Conservation (phyloP, 2,888 invertebrate species). For the Dexiosoma caninum region DNA sequence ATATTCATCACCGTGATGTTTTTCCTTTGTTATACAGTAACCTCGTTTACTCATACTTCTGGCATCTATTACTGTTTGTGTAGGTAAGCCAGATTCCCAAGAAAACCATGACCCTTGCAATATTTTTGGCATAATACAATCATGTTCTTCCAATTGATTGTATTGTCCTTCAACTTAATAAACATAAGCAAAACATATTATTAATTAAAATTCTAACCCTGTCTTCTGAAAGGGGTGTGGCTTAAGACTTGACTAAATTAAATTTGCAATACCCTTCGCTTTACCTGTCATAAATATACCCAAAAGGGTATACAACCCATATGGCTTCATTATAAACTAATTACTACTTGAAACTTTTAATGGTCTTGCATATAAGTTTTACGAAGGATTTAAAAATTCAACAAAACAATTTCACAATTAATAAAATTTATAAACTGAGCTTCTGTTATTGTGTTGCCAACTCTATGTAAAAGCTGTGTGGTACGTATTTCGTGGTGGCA, state of each 20-base stretch:
- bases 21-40: conserved; percentile 83
- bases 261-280: background rate
- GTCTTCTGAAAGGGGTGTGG: conserved; percentile 50
- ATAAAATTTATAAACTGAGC: background rate
- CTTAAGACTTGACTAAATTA: background rate
- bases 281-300: conserved; percentile 50
- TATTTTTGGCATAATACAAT: conserved; percentile 87
- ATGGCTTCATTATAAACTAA: conserved; percentile 35
- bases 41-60: conserved; percentile 87
- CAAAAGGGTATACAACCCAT: conserved; percentile 42
- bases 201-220: background rate
- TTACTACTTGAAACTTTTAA: background rate
- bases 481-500: background rate
- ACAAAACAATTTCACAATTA: conserved; percentile 11
- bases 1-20: conserved; percentile 88
- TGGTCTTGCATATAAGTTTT: background rate
- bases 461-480: background rate
- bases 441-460: background rate
- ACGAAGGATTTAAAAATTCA: background rate
- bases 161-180: conserved; percentile 53
- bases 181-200: background rate
- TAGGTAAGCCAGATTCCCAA: conserved; percentile 89
- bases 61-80: conserved; percentile 89
- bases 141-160: conserved; percentile 68
- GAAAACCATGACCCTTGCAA: conserved; percentile 94